phyloP scores from a whole-genome alignment of 2,797 vertebrate species.

The Schizothorax lantsangensis region DNA sequence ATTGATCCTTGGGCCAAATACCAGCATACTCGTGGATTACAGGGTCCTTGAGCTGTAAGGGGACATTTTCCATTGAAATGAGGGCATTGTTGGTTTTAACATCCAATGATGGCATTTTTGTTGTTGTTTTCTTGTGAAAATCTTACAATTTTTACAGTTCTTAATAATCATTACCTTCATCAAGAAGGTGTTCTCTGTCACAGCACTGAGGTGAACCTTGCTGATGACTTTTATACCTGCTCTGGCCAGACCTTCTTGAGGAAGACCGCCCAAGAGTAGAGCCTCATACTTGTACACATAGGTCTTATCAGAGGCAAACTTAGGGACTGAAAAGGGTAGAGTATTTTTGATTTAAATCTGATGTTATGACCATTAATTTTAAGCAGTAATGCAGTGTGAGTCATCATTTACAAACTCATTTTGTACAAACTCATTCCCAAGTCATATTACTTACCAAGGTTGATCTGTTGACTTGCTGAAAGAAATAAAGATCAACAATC shows the following conservation, averaged over 20 bases:
- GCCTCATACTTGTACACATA: slow-evolving; percentile 81
- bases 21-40: slow-evolving; percentile 74
- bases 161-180: slow-evolving; percentile 75
- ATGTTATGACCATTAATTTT: too few species aligned
- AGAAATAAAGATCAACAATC: not conserved
- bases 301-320: slow-evolving; percentile 73
- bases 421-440: not conserved
- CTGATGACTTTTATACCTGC: slow-evolving; percentile 80
- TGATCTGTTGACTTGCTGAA: slow-evolving; percentile 69
- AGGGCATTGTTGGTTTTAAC: not conserved
- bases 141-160: not conserved
- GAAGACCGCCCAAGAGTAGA: slow-evolving; percentile 74
- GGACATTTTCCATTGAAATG: not conserved
- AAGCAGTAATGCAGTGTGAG: not conserved
- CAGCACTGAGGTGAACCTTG: slow-evolving; percentile 79
- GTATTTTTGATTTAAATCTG: not conserved
- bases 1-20: slow-evolving; percentile 67
- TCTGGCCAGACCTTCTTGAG: slow-evolving; percentile 79
- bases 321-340: slow-evolving; percentile 68
- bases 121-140: not conserved
- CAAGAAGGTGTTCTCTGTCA: slow-evolving; percentile 69
- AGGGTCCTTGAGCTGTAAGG: slow-evolving; percentile 68
- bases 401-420: not conserved
- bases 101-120: not conserved
- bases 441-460: slow-evolving; percentile 70